A percentile compares a stretch with the other conserved stretches of the same genome.
These are phyloP conservation scores for Lithosia quadra DNA, from an alignment of 2,888 invertebrate species.

Conservation along the genomic window DNA sequence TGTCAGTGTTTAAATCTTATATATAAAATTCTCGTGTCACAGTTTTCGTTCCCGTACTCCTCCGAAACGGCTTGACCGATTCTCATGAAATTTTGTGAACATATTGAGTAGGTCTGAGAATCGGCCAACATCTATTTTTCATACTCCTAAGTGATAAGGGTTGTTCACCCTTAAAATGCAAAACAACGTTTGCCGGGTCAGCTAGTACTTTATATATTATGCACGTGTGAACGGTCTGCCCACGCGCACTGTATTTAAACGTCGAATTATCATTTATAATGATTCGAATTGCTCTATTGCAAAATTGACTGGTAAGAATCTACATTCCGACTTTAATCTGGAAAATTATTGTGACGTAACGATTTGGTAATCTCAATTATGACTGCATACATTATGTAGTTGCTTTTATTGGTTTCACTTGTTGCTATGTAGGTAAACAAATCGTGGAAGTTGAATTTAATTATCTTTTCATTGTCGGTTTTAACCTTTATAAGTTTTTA, in stretches of 20 bases:
- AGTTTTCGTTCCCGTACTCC: too few species aligned
- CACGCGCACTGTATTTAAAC: conserved; percentile 18
- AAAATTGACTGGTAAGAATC: conserved; percentile 33
- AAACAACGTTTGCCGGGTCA: too few species aligned
- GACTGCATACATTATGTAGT: background rate
- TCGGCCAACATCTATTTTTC: too few species aligned
- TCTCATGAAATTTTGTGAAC: too few species aligned
- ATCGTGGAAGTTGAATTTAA: background rate
- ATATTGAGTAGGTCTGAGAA: too few species aligned
- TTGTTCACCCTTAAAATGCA: too few species aligned
- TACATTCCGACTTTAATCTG: conserved; percentile 28
- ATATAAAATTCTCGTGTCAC: too few species aligned
- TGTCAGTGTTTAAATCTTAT: too few species aligned
- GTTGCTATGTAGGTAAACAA: conserved; percentile 1
- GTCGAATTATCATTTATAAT: conserved; percentile 32
- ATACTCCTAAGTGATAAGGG: too few species aligned
- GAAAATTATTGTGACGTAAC: conserved; percentile 30
- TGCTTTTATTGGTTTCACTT: conserved; percentile 4
- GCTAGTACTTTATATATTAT: background rate
- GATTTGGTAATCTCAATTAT: conserved; percentile 25
- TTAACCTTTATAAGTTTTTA: background rate
- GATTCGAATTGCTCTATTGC: conserved; percentile 35
- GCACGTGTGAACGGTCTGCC: conserved; percentile 12
- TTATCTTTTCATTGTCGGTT: background rate
- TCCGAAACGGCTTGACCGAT: too few species aligned